Evolutionary conservation across 2,797 vertebrate species (phyloP).

Genomic region (Myotis findleyi): DNA sequence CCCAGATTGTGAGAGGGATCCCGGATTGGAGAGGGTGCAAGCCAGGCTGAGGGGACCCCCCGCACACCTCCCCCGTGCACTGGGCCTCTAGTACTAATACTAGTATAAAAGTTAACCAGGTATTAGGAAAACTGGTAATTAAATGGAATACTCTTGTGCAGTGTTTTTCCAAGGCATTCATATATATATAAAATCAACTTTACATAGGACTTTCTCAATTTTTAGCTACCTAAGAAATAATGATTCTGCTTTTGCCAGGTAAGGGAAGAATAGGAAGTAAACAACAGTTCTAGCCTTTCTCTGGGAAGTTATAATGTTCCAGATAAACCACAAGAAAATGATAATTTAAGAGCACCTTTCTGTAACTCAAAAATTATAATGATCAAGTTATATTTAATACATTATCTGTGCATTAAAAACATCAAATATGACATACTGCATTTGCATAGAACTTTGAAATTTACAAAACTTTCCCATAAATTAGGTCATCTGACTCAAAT

Average conservation of each 20-base stretch:
- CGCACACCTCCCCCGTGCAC: too few species aligned
- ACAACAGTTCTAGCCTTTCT: background rate
- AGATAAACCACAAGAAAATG: slow-evolving; percentile 40
- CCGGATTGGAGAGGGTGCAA: too few species aligned
- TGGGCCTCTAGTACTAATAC: too few species aligned
- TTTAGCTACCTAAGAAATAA: slow-evolving; percentile 7
- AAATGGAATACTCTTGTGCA: background rate
- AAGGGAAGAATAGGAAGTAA: background rate
- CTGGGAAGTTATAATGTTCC: background rate
- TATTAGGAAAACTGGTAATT: slow-evolving; percentile 43
- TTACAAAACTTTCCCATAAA: slow-evolving; percentile 39
- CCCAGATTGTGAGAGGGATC: too few species aligned
- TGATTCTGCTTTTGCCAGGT: background rate
- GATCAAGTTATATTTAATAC: slow-evolving; percentile 21
- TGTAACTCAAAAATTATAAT: slow-evolving; percentile 46
- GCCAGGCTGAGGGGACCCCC: too few species aligned
- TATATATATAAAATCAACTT: background rate
- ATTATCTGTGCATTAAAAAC: slow-evolving; percentile 29
- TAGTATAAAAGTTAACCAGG: background rate
- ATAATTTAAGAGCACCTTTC: background rate
- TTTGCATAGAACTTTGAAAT: background rate
- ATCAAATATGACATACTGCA: slow-evolving; percentile 16
- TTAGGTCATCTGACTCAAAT: slow-evolving; percentile 6
- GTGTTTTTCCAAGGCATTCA: slow-evolving; percentile 22
- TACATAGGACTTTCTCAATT: background rate